Evolutionary conservation across 2,888 invertebrate species (phyloP).

Genomic region (Xylocampa areola): DNA sequence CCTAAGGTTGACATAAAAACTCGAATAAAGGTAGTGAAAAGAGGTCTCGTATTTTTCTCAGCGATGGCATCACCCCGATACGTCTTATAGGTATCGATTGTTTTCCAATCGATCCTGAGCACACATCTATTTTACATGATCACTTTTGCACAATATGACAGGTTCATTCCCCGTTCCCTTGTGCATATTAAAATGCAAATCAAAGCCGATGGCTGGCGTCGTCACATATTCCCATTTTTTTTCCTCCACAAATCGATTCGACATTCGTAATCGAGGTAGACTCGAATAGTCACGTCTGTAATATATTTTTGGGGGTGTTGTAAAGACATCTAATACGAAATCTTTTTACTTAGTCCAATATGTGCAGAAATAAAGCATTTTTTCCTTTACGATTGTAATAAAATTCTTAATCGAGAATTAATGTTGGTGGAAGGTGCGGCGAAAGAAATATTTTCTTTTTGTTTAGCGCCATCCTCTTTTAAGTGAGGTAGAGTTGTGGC

Average conservation of each 20-base stretch:
- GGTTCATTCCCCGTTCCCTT: slow-evolving; percentile 74
- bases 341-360: slow-evolving; percentile 82
- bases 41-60: slow-evolving; percentile 48
- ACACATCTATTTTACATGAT: slow-evolving; percentile 63
- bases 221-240: slow-evolving; percentile 62
- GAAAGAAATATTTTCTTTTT: slow-evolving; percentile 44
- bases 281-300: slow-evolving; percentile 80
- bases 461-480: slow-evolving; percentile 45
- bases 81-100: slow-evolving; percentile 54
- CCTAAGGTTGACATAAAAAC: slow-evolving; percentile 59
- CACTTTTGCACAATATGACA: slow-evolving; percentile 78
- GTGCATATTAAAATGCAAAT: slow-evolving; percentile 89
- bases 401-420: slow-evolving; percentile 81
- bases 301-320: slow-evolving; percentile 79
- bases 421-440: slow-evolving; percentile 65
- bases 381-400: slow-evolving; percentile 68
- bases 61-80: slow-evolving; percentile 41
- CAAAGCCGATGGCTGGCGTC: slow-evolving; percentile 67
- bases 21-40: slow-evolving; percentile 59
- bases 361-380: slow-evolving; percentile 73
- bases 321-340: slow-evolving; percentile 80
- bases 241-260: slow-evolving; percentile 73
- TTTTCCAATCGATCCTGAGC: slow-evolving; percentile 52
- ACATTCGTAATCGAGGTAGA: slow-evolving; percentile 75
- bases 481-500: slow-evolving; percentile 46